These are phyloP conservation scores for Chloropsis hardwickii DNA, from an alignment of 2,113 vertebrate species.

Conservation along the genomic window DNA sequence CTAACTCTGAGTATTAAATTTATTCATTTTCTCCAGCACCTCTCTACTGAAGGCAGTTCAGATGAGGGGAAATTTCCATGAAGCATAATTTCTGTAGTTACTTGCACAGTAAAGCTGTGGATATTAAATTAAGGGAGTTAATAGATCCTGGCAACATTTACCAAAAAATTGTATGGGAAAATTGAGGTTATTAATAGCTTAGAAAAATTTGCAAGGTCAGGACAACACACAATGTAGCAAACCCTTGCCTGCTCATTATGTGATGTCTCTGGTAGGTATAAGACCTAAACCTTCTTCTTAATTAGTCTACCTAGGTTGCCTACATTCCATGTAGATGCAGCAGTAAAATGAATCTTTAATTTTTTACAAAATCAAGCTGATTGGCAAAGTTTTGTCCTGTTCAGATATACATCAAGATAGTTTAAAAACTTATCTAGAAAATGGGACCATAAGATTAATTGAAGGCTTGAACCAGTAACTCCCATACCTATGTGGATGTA, in stretches of 20 bases:
- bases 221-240: background rate
- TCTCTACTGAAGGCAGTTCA: background rate
- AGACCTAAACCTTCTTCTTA: background rate
- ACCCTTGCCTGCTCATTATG: background rate
- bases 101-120: background rate
- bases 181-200: background rate
- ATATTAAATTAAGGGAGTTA: background rate
- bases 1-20: background rate
- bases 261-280: background rate
- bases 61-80: background rate
- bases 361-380: background rate
- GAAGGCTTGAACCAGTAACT: background rate
- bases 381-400: background rate
- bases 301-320: background rate
- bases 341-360: background rate
- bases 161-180: background rate
- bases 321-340: background rate
- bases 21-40: background rate
- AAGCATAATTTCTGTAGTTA: background rate
- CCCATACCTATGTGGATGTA: background rate
- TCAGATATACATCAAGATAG: background rate
- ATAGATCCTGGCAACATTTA: background rate
- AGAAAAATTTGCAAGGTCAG: background rate
- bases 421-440: background rate
- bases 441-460: background rate